Percentiles rank a stretch among this genome's conserved stretches.
These are phyloP conservation scores for Danio choprae DNA, from an alignment of 2,797 vertebrate species.

Conservation along the genomic window DNA sequence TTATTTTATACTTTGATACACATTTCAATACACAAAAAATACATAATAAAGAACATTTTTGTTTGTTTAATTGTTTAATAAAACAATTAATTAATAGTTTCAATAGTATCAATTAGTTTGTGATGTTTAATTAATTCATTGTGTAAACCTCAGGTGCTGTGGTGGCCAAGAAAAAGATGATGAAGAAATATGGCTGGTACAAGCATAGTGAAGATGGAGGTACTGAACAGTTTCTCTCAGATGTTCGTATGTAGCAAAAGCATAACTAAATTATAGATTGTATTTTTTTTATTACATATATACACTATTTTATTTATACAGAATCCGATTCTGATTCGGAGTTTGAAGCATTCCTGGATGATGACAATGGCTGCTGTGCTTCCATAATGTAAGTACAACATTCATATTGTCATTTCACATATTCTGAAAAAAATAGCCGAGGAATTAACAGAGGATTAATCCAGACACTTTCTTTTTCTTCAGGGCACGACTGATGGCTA, in stretches of 20 bases:
- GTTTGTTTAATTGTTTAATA: too few species aligned
- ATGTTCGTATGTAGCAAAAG: neutral
- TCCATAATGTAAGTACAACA: slow-evolving; percentile 55
- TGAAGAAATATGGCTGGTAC: slow-evolving; percentile 67
- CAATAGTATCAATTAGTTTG: too few species aligned
- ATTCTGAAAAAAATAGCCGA: neutral
- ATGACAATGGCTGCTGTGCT: slow-evolving; percentile 62
- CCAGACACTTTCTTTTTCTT: slow-evolving; percentile 6
- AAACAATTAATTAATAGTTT: too few species aligned
- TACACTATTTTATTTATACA: slow-evolving; percentile 24
- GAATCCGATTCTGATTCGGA: slow-evolving; percentile 65
- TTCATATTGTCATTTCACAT: neutral
- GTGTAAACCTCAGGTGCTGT: slow-evolving; percentile 56
- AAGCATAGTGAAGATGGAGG: slow-evolving; percentile 67
- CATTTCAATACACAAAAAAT: too few species aligned
- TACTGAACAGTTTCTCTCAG: neutral
- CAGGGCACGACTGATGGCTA: slow-evolving; percentile 63
- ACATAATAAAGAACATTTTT: neutral
- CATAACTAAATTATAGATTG: too few species aligned
- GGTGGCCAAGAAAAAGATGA: slow-evolving; percentile 66
- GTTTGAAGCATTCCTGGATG: slow-evolving; percentile 63
- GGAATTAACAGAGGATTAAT: too few species aligned
- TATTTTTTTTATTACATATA: too few species aligned
- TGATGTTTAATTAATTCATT: too few species aligned
- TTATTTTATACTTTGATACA: too few species aligned